Evolutionary conservation across 2,888 invertebrate genomes (phyloP), one percentile per base, ranked within the genome.

Genomic region (Drosophila monieri): DNA sequence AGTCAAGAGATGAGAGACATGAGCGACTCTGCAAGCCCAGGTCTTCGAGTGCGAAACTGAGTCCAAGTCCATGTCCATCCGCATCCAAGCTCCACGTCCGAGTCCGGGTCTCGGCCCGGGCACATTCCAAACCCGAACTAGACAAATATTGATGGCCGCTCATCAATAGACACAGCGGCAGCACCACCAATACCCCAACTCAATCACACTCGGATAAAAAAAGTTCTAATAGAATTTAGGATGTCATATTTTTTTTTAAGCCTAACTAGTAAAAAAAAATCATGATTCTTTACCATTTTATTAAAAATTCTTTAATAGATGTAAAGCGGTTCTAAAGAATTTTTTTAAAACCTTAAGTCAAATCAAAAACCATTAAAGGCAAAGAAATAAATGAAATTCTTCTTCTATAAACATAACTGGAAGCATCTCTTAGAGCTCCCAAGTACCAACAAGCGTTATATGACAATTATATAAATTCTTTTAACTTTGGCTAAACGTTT

Each of bases 131-230:
- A 54, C 85, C 73, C 85, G 78, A 86, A 87, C 85, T 81, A 85
- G 87, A 87, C 88, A 88, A 87, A 88, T 88, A 87, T 87, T 87
- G 87, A 87, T 87, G 88, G 88, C 83, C 76, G 86, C 88, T 87
- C 87, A 87, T 87, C 87, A 87, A 87, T 87, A 87, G 85, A 72
- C 70, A 59, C 76, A 74, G 78, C 83, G 65, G 69, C 56, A 62
- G 30, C 60, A 59, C 57, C 48, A 54, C 46, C 59, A 65, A 49
- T 35, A 14, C 47, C 62, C 58, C 80, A 84, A 64, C 64, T 48
- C 61, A 81, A 70, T 77, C 58, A 69, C 79, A 81, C 79, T 74
- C 58, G 48, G 65, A 68, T 74, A 66, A 74, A 60, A 48, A 74
- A 72, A 59, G 78, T 60, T 27, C n/a, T 27, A 4, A 1, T 25